Base-by-base conservation (phyloP, 2,888 invertebrate species). In the Luperina testacea region DNA sequence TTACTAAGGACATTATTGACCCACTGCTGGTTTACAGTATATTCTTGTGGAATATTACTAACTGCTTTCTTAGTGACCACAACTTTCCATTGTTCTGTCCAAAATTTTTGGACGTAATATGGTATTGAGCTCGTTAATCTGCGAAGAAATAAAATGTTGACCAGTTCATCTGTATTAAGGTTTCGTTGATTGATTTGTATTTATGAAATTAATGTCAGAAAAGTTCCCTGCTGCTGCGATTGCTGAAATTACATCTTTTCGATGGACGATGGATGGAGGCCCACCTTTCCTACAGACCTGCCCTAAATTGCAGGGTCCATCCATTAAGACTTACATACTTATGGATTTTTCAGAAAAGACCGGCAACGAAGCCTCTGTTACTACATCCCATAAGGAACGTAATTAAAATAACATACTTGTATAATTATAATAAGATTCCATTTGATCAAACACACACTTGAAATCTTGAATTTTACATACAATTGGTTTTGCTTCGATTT, bases 1-100 rank as follows among this genome's bases (percentile, higher is more conserved):
- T 83, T 89, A 89, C 84, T 68, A 68, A 85, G 82, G 88, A 85
- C 77, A 80, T 80, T 77, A 75, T 82, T 86, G 83, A 89, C 89
- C 88, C 42, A 84, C 82, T 82, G 65, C 32, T 63, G 57, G 32
- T 20, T 67, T 45, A 67, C 75, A 42, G 72, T 59, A 20, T 65
- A 53, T 71, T 63, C 59, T 3, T 24, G 45, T 59, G 27, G 15
- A 74, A 77, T 63, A 63, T 63, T 63, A 63, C 17, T 27, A 27
- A 32, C 61, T 63, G 0, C 1, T 20, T 61, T 73, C 15, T 15
- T 68, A 68, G 2, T 32, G 24, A 15, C 4, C 20, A 38, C 38
- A 20, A 48, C 6, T 70, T 80, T 64, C 0, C 1, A 27, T 27
- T 20, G 4, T 20, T 69, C 57, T 65, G 51, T 48, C 57, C 1